Evolutionary conservation across 1,140 invertebrate species (phyloP).

Genomic region (Trissolcus basalis): DNA sequence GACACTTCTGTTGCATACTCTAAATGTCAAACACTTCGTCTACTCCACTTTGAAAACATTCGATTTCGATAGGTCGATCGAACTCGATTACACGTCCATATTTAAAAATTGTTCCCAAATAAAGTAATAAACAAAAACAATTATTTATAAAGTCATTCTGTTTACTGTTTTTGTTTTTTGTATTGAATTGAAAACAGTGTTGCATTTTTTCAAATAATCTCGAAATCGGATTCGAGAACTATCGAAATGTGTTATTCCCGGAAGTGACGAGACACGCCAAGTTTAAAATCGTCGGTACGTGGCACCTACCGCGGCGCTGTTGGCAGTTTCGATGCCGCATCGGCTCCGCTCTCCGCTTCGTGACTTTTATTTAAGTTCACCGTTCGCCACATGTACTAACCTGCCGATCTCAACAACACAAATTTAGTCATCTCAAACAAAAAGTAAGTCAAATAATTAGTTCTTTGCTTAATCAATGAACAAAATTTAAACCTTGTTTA

Average conservation of each 20-base stretch:
- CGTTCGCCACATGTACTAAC: slow-evolving; percentile 56
- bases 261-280: slow-evolving; percentile 59
- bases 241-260: slow-evolving; percentile 24
- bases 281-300: slow-evolving; percentile 62
- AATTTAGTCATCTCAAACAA: slow-evolving; percentile 5
- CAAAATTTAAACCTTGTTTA: background rate
- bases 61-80: background rate
- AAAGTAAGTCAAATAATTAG: slow-evolving; percentile 22
- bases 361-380: slow-evolving; percentile 14
- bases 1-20: too few relatives aligned
- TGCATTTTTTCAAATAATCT: background rate
- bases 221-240: too few relatives aligned
- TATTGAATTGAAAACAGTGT: too few relatives aligned
- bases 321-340: slow-evolving; percentile 64
- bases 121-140: too few relatives aligned
- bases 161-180: too few relatives aligned
- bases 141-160: too few relatives aligned
- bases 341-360: slow-evolving; percentile 12
- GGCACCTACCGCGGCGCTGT: slow-evolving; percentile 66
- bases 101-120: background rate
- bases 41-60: too few relatives aligned
- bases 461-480: background rate
- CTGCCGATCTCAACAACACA: slow-evolving; percentile 9
- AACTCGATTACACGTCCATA: background rate
- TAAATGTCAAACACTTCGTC: too few relatives aligned